These are phyloP conservation scores for Pachycephus smyrnensis DNA, from an alignment of 2,888 invertebrate species.

Conservation along the genomic window DNA sequence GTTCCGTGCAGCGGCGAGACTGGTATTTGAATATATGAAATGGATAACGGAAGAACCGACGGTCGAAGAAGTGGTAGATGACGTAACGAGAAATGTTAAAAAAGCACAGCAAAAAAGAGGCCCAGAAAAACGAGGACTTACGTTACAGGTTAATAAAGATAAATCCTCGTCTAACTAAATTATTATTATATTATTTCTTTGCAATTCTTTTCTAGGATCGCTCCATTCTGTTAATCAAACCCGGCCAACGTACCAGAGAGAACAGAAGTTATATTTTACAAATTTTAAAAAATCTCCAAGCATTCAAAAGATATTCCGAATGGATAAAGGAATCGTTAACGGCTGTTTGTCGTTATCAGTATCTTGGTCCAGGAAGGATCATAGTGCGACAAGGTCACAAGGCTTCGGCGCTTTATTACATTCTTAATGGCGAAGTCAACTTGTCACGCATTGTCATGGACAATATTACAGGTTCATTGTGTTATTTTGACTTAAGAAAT, in stretches of 20 bases:
- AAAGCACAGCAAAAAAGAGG: constrained; percentile 35
- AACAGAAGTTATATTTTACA: constrained; percentile 42
- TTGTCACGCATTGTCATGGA: constrained; percentile 71
- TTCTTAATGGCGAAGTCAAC: constrained; percentile 73
- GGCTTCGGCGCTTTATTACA: constrained; percentile 74
- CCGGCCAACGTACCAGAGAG: constrained; percentile 34
- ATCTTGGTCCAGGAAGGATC: constrained; percentile 71
- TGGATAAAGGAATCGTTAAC: constrained; percentile 74
- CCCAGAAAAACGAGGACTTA: constrained; percentile 40
- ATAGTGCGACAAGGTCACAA: constrained; percentile 74
- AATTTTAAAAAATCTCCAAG: constrained; percentile 45
- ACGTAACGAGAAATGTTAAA: constrained; percentile 41
- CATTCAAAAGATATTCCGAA: constrained; percentile 62
- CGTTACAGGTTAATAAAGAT: constrained; percentile 35
- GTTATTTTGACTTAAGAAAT: neutral
- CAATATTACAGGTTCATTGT: constrained; percentile 56
- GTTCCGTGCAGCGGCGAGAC: constrained; percentile 50
- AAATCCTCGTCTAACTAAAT: neutral
- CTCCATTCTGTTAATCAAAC: constrained; percentile 42
- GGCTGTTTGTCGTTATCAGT: constrained; percentile 73
- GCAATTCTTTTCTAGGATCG: constrained; percentile 47
- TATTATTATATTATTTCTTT: neutral
- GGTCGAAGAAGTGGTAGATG: constrained; percentile 40
- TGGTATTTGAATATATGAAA: constrained; percentile 48
- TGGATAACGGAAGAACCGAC: constrained; percentile 46